A percentile compares a stretch with the other conserved stretches of the same genome.
Evolutionary conservation across 2,113 vertebrate species (phyloP).

Genomic region (Centropus bengalensis): DNA sequence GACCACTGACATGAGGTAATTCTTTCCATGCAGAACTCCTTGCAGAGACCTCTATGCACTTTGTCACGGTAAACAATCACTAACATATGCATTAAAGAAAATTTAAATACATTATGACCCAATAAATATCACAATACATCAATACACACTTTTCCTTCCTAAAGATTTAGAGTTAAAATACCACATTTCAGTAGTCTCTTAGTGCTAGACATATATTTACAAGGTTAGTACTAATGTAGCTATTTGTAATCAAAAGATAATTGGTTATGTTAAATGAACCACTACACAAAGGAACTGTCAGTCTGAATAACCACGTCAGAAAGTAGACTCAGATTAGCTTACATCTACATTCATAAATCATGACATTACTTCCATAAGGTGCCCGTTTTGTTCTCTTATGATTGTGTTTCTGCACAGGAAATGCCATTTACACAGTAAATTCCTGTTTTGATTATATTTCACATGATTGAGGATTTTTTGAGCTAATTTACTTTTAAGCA

Average conservation of each 20-base stretch:
- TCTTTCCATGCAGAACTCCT: constrained; percentile 78
- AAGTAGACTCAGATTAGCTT: constrained; percentile 9
- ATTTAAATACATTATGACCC: constrained; percentile 93
- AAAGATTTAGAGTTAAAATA: constrained; percentile 72
- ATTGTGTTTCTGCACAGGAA: neutral
- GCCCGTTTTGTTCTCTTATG: neutral
- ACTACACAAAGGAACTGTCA: constrained; percentile 43
- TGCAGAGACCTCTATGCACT: constrained; percentile 75
- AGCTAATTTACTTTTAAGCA: constrained; percentile 9
- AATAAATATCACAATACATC: constrained; percentile 89
- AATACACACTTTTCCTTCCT: constrained; percentile 71
- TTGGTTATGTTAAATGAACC: constrained; percentile 49
- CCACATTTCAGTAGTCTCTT: constrained; percentile 61
- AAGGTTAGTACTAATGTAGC: constrained; percentile 50
- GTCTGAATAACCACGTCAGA: neutral
- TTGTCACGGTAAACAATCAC: constrained; percentile 90
- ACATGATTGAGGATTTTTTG: neutral
- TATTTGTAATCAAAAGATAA: constrained; percentile 71
- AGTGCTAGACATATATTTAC: constrained; percentile 51
- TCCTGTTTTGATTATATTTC: neutral
- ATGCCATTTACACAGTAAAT: neutral
- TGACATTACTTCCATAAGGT: neutral
- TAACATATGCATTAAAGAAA: constrained; percentile 91
- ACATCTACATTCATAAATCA: constrained; percentile 16
- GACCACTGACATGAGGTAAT: constrained; percentile 91